Conservation (phyloP, 2,888 invertebrate species). For the Lasioglossum lativentre region DNA sequence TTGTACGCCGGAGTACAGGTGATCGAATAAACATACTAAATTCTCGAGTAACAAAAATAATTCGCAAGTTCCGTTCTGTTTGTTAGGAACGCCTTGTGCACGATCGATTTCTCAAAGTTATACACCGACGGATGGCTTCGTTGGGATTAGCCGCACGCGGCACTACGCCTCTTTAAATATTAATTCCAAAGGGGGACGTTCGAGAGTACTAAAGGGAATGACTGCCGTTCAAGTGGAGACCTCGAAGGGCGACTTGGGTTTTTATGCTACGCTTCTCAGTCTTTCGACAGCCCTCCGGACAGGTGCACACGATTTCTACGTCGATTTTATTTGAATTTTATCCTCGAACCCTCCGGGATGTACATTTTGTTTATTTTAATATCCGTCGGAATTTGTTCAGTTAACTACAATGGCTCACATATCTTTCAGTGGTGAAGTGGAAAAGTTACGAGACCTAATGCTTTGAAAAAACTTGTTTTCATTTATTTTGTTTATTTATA, state of each 20-base stretch:
- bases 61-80: neutral
- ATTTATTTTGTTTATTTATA: too few species aligned
- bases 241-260: neutral
- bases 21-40: too few species aligned
- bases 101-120: conserved; percentile 25
- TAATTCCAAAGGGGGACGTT: conserved; percentile 14
- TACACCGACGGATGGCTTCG: conserved; percentile 11
- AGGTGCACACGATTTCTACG: neutral
- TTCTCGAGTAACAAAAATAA: too few species aligned
- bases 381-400: too few species aligned
- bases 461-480: too few species aligned
- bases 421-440: too few species aligned
- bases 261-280: neutral
- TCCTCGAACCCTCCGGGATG: neutral
- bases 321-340: neutral
- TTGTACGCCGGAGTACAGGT: too few species aligned
- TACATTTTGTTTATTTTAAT: neutral
- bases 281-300: neutral
- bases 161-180: conserved; percentile 6
- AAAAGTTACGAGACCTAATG: neutral
- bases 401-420: too few species aligned
- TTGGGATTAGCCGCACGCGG: conserved; percentile 20
- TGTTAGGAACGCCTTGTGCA: neutral
- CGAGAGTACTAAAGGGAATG: neutral
- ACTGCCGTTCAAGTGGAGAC: neutral